A percentile compares a stretch with the other conserved stretches of the same genome.
Conservation (phyloP, 1,140 invertebrate species). For the Drosophila baimaii region DNA sequence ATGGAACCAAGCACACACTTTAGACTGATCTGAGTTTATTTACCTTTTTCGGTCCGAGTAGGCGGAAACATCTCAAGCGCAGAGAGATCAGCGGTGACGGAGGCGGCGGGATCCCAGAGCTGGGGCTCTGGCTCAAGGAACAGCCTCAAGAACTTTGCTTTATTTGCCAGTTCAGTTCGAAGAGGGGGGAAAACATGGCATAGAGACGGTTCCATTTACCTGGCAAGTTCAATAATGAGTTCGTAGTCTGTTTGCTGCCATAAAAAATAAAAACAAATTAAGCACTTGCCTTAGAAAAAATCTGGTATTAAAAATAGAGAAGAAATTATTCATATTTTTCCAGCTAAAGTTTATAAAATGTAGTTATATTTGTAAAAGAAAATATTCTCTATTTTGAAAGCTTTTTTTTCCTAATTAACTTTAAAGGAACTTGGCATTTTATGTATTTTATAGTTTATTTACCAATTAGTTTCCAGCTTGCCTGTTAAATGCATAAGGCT, state of each 20-base stretch:
- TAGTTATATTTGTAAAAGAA: neutral
- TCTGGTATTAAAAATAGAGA: neutral
- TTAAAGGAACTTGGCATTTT: neutral
- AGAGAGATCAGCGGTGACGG: neutral
- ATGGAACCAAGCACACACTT: slow-evolving; percentile 6
- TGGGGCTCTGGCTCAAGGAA: slow-evolving; percentile 8
- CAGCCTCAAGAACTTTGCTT: slow-evolving; percentile 14
- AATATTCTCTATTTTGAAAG: neutral
- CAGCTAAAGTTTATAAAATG: neutral
- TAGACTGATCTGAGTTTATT: slow-evolving; percentile 10
- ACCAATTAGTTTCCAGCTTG: neutral
- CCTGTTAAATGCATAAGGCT: neutral
- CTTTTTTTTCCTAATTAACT: neutral
- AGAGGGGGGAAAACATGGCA: neutral
- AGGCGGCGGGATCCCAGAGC: neutral
- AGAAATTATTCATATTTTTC: neutral
- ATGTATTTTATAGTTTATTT: neutral
- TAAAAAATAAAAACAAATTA: too few relatives aligned
- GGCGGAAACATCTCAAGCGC: slow-evolving; percentile 24
- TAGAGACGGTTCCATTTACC: neutral
- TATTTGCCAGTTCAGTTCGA: neutral
- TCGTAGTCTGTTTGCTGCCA: too few relatives aligned
- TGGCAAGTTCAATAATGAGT: neutral
- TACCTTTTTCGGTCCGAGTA: slow-evolving; percentile 2
- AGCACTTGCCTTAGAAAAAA: too few relatives aligned